These are phyloP conservation scores for Limosa lapponica DNA, from an alignment of 2,797 vertebrate species.

Conservation along the genomic window DNA sequence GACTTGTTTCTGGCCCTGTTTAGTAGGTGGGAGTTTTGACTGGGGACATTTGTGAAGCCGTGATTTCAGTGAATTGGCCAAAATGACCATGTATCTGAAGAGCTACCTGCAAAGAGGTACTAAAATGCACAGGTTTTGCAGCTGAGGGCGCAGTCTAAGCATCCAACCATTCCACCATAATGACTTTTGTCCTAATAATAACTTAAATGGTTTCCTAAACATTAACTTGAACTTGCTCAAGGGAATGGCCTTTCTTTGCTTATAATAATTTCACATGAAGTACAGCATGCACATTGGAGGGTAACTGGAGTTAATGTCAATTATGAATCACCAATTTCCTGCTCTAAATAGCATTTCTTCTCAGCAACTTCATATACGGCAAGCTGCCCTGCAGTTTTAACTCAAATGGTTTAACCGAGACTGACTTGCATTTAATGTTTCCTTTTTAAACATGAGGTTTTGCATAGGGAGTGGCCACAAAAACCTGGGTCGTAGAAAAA, in stretches of 20 bases:
- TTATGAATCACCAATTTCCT: constrained; percentile 65
- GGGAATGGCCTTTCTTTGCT: constrained; percentile 54
- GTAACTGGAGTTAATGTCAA: constrained; percentile 55
- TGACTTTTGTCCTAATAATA: constrained; percentile 54
- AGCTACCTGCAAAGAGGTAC: background rate
- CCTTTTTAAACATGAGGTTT: background rate
- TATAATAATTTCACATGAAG: constrained; percentile 47
- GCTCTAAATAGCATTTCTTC: constrained; percentile 47
- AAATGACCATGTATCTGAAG: background rate
- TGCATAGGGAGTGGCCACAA: background rate
- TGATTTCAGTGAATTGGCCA: background rate
- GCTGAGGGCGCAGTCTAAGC: background rate
- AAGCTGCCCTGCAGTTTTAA: constrained; percentile 18
- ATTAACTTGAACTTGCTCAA: constrained; percentile 68
- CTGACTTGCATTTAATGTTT: background rate
- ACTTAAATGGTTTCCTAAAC: constrained; percentile 59
- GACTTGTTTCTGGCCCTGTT: background rate
- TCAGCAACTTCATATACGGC: background rate
- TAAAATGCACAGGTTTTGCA: constrained; percentile 1
- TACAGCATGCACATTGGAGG: constrained; percentile 46
- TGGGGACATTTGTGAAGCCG: accelerated
- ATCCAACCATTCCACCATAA: background rate
- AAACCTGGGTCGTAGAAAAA: background rate
- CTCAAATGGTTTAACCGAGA: background rate
- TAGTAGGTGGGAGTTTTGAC: background rate